Base-by-base conservation (phyloP, 1,140 invertebrate species). In the Lordiphosa stackelbergi region DNA sequence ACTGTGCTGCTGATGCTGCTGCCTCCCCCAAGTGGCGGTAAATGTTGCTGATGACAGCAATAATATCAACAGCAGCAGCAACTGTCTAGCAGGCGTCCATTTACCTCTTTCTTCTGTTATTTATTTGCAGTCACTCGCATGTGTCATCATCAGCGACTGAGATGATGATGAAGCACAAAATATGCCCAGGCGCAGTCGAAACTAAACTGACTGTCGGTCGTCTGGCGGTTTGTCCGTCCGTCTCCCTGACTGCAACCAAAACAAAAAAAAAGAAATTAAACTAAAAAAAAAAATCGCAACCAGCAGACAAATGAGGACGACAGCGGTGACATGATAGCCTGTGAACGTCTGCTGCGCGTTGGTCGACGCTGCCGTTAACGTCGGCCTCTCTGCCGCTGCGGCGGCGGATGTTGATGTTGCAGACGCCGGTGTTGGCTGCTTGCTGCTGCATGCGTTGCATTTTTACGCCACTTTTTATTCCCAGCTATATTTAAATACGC, bases 121-220 rank as follows among this genome's bases (percentile, higher is more conserved):
- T 69, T 81, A 73, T 81, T 83, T 81, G 77, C 77, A 75, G 78
- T 83, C 72, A 69, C 40, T 81, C 57, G 72, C 77, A 83, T 83
- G 60, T 81, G 77, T 81, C 77, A 74, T 71, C 72, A 64, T 74
- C 75, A 81, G 59, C 66, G 74, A 36, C 65, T 40, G 68, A 43
- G 72, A 60, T 58, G 74, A 63, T 45, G 63, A 71, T 55, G 65
- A 68, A 66, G 77, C 75, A 69, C 77, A 83, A 75, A 75, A 81
- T 81, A 64, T 81, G 75, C 71, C 72, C 54, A 70, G 46, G 63
- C 68, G 53, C 24, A 66, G 63, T 64, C 47, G 37, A 73, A 81
- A 83, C 77, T 81, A 83, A 79, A 71, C 75, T 57, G 70, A 45
- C 75, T 51, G 73, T 41, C 53, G 36, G 57, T 52, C 52, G 40